Evolutionary conservation across 2,113 vertebrate species (phyloP).

Genomic region (Aphyosemion australe): DNA sequence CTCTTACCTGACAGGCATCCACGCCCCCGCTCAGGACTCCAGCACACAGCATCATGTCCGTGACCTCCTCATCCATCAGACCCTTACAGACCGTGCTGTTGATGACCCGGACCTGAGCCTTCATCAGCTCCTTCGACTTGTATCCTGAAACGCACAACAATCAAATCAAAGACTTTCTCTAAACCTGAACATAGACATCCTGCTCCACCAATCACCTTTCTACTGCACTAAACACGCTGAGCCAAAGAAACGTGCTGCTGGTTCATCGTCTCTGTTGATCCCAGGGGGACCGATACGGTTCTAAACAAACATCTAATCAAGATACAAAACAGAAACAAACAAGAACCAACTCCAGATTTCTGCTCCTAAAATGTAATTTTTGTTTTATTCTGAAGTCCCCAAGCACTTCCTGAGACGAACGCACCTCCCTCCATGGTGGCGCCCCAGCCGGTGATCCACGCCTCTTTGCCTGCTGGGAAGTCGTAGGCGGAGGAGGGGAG

Average conservation of each 20-base stretch:
- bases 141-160: conserved; percentile 8
- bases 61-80: conserved; percentile 78
- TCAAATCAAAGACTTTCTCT: too few relatives aligned
- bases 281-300: too few relatives aligned
- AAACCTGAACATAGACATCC: too few relatives aligned
- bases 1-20: conserved; percentile 89
- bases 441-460: conserved; percentile 79
- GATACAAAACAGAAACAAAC: too few relatives aligned
- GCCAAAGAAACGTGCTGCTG: too few relatives aligned
- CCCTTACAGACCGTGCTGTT: conserved; percentile 84
- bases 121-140: conserved; percentile 81
- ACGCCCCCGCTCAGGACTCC: conserved; percentile 85
- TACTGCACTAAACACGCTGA: too few relatives aligned
- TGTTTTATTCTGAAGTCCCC: too few relatives aligned
- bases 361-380: too few relatives aligned
- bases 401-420: not conserved
- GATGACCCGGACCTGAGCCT: conserved; percentile 87
- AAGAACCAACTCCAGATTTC: too few relatives aligned
- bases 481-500: conserved; percentile 63
- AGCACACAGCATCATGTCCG: conserved; percentile 84
- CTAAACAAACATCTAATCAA: too few relatives aligned
- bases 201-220: too few relatives aligned
- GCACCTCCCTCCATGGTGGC: conserved; percentile 67
- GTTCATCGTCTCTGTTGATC: too few relatives aligned
- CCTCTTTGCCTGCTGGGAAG: conserved; percentile 62